Evolutionary conservation across 2,113 vertebrate species (phyloP).

Genomic region (Chloropsis hardwickii): DNA sequence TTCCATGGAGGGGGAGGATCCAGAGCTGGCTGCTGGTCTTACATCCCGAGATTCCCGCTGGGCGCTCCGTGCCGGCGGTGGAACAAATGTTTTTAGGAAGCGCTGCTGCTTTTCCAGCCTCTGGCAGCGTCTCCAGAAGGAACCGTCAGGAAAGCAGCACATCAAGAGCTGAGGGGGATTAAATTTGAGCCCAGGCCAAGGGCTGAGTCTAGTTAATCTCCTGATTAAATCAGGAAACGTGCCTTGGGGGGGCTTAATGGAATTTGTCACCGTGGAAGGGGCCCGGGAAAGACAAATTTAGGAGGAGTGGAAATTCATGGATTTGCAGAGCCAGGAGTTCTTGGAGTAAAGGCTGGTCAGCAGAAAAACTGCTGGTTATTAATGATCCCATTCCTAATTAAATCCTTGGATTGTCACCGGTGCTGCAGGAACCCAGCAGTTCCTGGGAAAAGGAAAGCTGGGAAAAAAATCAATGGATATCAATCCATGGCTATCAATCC

Average conservation of each 20-base stretch:
- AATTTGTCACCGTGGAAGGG: neutral
- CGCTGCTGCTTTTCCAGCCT: neutral
- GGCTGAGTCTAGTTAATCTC: neutral
- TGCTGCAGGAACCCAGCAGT: neutral
- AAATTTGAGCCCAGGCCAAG: neutral
- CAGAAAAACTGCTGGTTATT: neutral
- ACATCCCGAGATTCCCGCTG: neutral
- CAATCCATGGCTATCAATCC: too few species aligned
- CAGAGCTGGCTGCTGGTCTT: neutral
- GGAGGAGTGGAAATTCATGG: neutral
- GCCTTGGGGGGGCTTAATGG: neutral
- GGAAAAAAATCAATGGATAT: too few species aligned
- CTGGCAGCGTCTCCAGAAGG: accelerated
- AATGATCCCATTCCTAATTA: neutral
- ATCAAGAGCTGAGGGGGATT: neutral
- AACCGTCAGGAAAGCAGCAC: neutral
- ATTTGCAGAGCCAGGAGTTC: neutral
- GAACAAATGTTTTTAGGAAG: neutral
- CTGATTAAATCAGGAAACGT: neutral
- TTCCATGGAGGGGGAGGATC: neutral
- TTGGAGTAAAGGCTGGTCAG: neutral
- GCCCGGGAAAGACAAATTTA: neutral
- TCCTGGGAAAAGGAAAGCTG: neutral
- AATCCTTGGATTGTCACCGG: neutral
- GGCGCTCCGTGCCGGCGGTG: neutral